Base-by-base conservation (phyloP, 2,888 invertebrate genomes). In the Philopedon plagiatum region DNA sequence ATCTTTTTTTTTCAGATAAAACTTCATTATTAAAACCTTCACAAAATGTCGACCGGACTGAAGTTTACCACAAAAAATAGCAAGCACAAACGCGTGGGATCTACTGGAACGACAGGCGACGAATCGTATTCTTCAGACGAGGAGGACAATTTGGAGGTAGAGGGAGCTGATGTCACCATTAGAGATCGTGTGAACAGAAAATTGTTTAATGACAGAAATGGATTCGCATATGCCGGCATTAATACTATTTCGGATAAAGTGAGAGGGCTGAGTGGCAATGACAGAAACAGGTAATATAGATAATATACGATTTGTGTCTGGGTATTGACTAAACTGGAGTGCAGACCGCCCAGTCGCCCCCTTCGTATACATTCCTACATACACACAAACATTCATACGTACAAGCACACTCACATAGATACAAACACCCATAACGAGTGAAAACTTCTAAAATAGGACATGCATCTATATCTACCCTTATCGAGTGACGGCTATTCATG, bases 71-170 rank as follows among this genome's bases (percentile, higher is more conserved):
- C 57, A 58, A 66, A 73, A 9, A 37, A 74, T 5, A 77, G 76
- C 57, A 80, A 81, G 62, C 83, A 83, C 74, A 80, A 80, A 68
- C 77, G 83, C 9, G 81, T 80, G 3, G 83, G 83, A 3, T 87
- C 87, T 11, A 88, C 87, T 15, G 88, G 88, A 0, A 88, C 88
- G 8, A 88, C 88, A 11, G 88, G 87, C 1, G 88, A 88, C 78
- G 88, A 88, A 79, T 88, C 87, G 44, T 87, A 86, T 78, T 87
- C 87, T 1, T 87, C 87, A 15, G 88, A 88, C 77, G 88, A 88
- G 73, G 86, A 86, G 39, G 87, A 87, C 75, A 81, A 83, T 72
- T 75, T 78, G n/a, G 87, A 87, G 15, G 5, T 13, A 39, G 39
- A 39, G 5, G 87, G 87, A 73, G 82, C 84, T 1, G 88, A 88